Percentiles rank a stretch among this genome's conserved stretches.
Evolutionary conservation across 2,888 invertebrate genomes (phyloP).

Genomic region (Criorhina ranunculi): DNA sequence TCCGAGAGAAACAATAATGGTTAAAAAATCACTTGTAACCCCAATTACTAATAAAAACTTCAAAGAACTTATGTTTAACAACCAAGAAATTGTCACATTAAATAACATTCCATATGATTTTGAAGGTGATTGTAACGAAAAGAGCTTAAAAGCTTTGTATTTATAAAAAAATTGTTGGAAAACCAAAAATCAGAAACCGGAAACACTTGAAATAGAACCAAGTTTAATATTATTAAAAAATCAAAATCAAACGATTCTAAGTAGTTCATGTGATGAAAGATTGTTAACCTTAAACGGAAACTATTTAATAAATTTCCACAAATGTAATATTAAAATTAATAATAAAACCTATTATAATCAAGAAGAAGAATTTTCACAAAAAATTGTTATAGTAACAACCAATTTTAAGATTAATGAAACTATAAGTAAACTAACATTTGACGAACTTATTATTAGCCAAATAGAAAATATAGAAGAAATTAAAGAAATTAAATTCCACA

Average conservation of each 20-base stretch:
- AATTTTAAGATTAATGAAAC: not conserved
- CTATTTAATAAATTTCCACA: too few species aligned
- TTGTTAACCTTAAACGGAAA: too few species aligned
- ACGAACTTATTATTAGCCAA: not conserved
- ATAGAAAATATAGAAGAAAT: conserved; percentile 22
- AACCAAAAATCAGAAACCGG: conserved; percentile 6
- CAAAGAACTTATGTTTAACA: not conserved
- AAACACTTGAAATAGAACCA: conserved; percentile 6
- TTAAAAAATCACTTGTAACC: too few species aligned
- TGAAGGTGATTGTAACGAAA: too few species aligned
- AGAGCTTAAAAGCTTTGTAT: conserved; percentile 29
- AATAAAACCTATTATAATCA: too few species aligned
- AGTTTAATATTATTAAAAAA: conserved; percentile 10
- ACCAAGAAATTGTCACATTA: conserved; percentile 26
- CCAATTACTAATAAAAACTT: too few species aligned
- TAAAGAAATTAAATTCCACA: conserved; percentile 8
- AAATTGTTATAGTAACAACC: conserved; percentile 4
- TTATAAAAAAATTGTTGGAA: conserved; percentile 21
- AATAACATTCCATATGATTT: conserved; percentile 5
- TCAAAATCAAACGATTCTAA: conserved; percentile 17
- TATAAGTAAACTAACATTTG: not conserved
- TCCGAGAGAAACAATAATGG: too few species aligned
- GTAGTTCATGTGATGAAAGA: too few species aligned
- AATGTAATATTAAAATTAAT: too few species aligned
- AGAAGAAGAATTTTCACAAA: conserved; percentile 1